These are phyloP conservation scores for Melanotaenia duboulayi DNA, from an alignment of 2,113 vertebrate genomes.

Conservation along the genomic window DNA sequence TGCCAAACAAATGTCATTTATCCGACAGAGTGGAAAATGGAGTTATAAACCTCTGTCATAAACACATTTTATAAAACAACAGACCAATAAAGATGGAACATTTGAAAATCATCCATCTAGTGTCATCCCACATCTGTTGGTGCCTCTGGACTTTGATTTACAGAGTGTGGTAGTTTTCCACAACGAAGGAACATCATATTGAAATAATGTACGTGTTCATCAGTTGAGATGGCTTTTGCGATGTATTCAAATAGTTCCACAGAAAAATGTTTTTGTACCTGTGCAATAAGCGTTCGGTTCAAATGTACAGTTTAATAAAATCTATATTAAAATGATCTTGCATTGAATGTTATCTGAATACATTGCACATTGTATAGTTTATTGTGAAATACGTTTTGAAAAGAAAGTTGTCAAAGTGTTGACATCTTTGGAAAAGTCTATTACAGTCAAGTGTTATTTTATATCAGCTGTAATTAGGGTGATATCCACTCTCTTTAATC, in stretches of 20 bases:
- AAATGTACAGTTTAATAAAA: too few species aligned
- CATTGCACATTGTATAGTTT: too few species aligned
- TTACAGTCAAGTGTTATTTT: too few species aligned
- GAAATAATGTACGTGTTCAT: not conserved
- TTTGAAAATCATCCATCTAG: conserved; percentile 7
- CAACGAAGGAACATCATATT: not conserved
- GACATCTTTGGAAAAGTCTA: not conserved
- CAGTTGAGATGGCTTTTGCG: too few species aligned
- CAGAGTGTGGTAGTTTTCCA: conserved; percentile 54
- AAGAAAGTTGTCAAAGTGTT: not conserved
- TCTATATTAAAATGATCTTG: not conserved
- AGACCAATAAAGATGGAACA: conserved; percentile 17
- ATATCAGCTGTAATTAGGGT: not conserved
- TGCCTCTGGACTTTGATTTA: conserved; percentile 58
- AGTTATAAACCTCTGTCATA: conserved; percentile 35
- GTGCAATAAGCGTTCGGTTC: not conserved
- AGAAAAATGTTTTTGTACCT: not conserved
- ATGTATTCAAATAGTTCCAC: too few species aligned
- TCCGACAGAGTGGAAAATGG: not conserved
- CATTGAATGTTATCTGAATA: too few species aligned
- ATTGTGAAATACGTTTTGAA: not conserved
- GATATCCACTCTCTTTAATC: conserved; percentile 10
- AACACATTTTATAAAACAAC: conserved; percentile 16
- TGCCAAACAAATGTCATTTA: not conserved
- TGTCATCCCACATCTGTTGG: not conserved